phyloP scores from a whole-genome alignment of 2,797 vertebrate genomes.

The Synaphobranchus kaupii region DNA sequence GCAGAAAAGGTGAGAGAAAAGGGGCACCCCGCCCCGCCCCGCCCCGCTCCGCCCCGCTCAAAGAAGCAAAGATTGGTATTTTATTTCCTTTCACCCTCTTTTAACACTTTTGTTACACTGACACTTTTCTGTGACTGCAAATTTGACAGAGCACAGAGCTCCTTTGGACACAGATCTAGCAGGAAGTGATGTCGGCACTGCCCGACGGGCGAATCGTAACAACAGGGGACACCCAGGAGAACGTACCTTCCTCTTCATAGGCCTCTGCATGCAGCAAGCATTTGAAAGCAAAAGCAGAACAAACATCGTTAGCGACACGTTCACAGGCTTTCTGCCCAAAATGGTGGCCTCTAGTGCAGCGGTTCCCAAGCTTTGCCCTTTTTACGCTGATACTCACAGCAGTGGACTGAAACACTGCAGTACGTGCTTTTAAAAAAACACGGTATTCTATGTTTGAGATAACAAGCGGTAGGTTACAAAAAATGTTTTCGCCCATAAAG shows the following conservation, averaged over 20 bases:
- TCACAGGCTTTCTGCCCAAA: not conserved
- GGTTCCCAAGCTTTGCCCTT: not conserved
- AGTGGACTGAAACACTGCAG: not conserved
- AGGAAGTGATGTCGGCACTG: not conserved
- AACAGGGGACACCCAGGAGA: conserved; percentile 56
- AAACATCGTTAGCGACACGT: conserved; percentile 30
- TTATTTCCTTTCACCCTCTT: conserved; percentile 66
- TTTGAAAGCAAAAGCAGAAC: conserved; percentile 71
- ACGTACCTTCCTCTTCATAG: conserved; percentile 84
- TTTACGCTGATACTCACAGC: not conserved
- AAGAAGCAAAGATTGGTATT: conserved; percentile 57
- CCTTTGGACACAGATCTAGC: not conserved
- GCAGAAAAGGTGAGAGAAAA: conserved; percentile 63
- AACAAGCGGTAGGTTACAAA: not conserved
- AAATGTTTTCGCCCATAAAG: not conserved
- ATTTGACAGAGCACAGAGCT: not conserved
- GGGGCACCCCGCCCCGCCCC: not conserved
- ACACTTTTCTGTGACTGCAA: not conserved
- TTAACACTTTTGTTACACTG: not conserved
- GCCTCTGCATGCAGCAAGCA: conserved; percentile 81
- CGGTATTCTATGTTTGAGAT: not conserved
- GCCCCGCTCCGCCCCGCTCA: conserved; percentile 40
- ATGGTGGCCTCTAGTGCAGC: not conserved
- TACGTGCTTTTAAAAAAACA: not conserved
- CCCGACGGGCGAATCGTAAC: conserved; percentile 52